These are phyloP conservation scores for Philhelius pedissequus DNA, from an alignment of 2,888 invertebrate species.

Conservation along the genomic window DNA sequence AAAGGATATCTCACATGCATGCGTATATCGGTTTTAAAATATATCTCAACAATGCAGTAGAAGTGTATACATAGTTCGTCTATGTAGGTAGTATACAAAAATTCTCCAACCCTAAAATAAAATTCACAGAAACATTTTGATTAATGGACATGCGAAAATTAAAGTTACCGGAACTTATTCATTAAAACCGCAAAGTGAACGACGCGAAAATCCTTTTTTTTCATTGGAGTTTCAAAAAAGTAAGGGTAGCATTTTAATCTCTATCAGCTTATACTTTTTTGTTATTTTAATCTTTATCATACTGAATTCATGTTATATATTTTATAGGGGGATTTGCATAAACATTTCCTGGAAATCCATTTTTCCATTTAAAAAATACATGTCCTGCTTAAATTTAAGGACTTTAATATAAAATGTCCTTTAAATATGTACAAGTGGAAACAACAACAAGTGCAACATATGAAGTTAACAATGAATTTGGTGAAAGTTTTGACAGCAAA, in stretches of 20 bases:
- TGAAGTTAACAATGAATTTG: neutral
- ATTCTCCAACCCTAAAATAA: neutral
- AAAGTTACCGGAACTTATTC: conserved; percentile 20
- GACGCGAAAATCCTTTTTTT: conserved; percentile 7
- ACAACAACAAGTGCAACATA: too few relatives aligned
- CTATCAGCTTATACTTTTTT: neutral
- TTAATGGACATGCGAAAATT: conserved; percentile 38
- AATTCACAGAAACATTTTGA: conserved; percentile 30
- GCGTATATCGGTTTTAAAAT: neutral
- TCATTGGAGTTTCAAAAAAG: neutral
- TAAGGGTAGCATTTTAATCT: neutral
- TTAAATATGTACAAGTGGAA: too few relatives aligned
- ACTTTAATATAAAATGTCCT: too few relatives aligned
- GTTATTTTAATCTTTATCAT: neutral
- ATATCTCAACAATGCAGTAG: neutral
- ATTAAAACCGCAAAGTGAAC: conserved; percentile 45
- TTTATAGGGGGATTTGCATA: neutral
- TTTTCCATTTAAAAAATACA: neutral
- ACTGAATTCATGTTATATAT: neutral
- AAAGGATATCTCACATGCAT: neutral
- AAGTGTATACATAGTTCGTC: too few relatives aligned
- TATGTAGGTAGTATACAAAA: neutral
- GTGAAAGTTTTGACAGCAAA: neutral
- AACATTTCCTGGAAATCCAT: neutral
- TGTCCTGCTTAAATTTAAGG: too few relatives aligned